Percentiles rank a stretch among this genome's conserved stretches.
Evolutionary conservation across 53 echinoderm and acorn worm species (phyloP).

Genomic region (Zoroaster sp.): DNA sequence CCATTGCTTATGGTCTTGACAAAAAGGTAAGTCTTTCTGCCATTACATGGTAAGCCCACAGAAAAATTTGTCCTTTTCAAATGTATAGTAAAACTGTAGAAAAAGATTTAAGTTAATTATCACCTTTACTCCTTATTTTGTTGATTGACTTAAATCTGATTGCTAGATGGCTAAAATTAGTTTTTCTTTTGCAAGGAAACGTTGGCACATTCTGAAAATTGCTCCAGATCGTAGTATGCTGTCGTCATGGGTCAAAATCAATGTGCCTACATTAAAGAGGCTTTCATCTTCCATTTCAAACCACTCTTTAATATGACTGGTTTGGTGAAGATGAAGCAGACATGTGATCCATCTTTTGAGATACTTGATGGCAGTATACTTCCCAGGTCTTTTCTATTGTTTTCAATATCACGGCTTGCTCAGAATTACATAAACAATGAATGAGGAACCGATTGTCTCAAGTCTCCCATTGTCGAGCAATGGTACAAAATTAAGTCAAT

Average conservation of each 20-base stretch:
- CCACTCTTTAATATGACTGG: not conserved
- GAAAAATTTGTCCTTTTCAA: not conserved
- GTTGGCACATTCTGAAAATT: not conserved
- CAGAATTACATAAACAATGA: too few species aligned
- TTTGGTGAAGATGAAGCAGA: not conserved
- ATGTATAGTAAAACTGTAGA: not conserved
- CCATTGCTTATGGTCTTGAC: constrained; percentile 94
- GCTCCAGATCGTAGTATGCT: not conserved
- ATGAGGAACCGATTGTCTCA: too few species aligned
- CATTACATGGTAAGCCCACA: not conserved
- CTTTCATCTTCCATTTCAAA: not conserved
- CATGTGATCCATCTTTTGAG: not conserved
- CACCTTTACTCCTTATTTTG: too few species aligned
- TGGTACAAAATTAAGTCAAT: too few species aligned
- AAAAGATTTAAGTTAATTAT: not conserved
- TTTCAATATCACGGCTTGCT: too few species aligned
- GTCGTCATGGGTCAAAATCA: not conserved
- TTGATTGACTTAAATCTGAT: too few species aligned
- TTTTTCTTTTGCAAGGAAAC: too few species aligned
- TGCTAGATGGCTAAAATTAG: too few species aligned
- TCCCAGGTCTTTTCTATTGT: not conserved
- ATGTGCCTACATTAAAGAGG: not conserved
- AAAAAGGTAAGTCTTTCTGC: constrained; percentile 77
- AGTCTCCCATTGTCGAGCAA: too few species aligned
- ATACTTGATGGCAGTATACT: not conserved